Base-by-base conservation (phyloP, 2,113 vertebrate genomes). In the Theristicus caerulescens region DNA sequence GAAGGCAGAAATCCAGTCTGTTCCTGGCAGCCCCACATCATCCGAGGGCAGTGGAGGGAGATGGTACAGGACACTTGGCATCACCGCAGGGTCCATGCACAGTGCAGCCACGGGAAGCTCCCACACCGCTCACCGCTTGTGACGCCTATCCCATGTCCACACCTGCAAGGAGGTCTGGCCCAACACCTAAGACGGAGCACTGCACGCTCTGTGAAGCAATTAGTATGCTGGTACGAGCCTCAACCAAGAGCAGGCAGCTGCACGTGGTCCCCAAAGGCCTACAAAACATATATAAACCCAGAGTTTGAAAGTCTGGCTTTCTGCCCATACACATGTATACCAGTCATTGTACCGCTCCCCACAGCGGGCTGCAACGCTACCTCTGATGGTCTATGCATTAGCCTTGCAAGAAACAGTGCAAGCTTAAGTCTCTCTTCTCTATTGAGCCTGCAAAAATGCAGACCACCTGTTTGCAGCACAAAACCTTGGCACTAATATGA, bases 401-500 rank as follows among this genome's bases (percentile, higher is more conserved):
- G 51, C 31, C 38, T 77, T 73, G 38, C 58, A 89, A 93, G 46
- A 51, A 64, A 81, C 55, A 52, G 72, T 11, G 25, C 51, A 78
- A 86, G 65, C 38, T 72, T 34, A 57, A 76, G 49, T n/a, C 46
- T 36, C 42, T 42, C 54, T 79, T 73, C 80, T 76, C 57, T 25
- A 16, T 2, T n/a, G 11, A 83, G 86, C 40, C 57, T 80, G 58
- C 58, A 90, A 62, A 91, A 95, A 85, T 6, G 32, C 86, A 95
- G 86, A 71, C 62, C 83, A 93, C 93, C 91, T 97, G 95, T 90
- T 80, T 87, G 78, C 70, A 89, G 78, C 58, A 85, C 31, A 66
- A 81, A 91, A 85, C 58, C 54, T 70, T 80, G 58, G 71, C 70
- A 77, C 29, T 29, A 70, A 44, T 40, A 36, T 7, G n/a, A 90